These are phyloP conservation scores for Tachina lurida DNA, from an alignment of 2,888 invertebrate genomes.

Conservation along the genomic window DNA sequence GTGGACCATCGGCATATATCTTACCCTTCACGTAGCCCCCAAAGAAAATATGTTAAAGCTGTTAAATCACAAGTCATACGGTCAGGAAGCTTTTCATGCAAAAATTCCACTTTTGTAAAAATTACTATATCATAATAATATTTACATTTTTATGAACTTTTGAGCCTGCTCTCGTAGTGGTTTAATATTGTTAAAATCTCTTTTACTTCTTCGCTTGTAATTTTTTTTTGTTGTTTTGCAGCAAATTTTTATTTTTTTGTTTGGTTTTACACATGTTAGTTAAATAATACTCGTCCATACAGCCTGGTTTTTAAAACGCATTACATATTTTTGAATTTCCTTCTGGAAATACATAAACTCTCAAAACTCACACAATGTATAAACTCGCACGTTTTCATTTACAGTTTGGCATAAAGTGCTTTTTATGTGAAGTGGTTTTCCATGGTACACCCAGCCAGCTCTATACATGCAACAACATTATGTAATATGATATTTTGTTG, in stretches of 20 bases:
- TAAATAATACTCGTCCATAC: conserved; percentile 22
- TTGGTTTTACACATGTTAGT: conserved; percentile 29
- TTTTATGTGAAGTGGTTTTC: conserved; percentile 40
- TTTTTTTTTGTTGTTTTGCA: background rate
- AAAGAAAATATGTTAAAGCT: no score
- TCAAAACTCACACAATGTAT: background rate
- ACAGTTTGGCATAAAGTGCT: conserved; percentile 37
- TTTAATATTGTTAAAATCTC: conserved; percentile 2
- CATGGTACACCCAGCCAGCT: background rate
- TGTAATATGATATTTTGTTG: conserved; percentile 63
- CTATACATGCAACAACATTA: background rate
- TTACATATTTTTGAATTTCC: conserved; percentile 40
- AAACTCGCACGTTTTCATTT: background rate
- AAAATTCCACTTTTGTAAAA: no score
- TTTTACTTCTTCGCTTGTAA: conserved; percentile 8
- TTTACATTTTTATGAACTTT: background rate
- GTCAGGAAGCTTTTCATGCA: no score
- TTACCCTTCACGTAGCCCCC: no score
- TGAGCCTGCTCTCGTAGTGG: background rate
- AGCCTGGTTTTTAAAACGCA: conserved; percentile 36
- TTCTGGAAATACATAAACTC: background rate
- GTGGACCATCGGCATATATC: no score
- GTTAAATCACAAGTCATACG: no score
- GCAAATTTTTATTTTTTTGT: background rate
- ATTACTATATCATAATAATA: no score